Evolutionary conservation across 2,113 vertebrate species (phyloP).

Genomic region (Strix uralensis): DNA sequence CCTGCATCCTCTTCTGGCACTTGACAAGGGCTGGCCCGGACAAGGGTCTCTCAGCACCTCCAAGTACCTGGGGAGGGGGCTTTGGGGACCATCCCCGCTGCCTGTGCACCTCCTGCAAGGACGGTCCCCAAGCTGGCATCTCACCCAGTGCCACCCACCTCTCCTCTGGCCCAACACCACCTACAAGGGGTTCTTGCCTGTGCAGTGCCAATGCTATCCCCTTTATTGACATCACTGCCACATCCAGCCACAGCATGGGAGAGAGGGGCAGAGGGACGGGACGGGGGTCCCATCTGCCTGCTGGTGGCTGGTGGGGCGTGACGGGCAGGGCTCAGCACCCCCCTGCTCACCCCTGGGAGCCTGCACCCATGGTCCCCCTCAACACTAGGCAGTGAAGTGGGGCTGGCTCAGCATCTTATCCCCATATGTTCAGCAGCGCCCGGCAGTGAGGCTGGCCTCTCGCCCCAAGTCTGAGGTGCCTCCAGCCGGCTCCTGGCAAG

Average conservation of each 20-base stretch:
- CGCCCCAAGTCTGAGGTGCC: slow-evolving; percentile 6
- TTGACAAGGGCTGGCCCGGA: not conserved
- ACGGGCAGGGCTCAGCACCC: not conserved
- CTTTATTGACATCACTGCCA: slow-evolving; percentile 47
- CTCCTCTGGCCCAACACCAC: not conserved
- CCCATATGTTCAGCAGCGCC: slow-evolving; percentile 27
- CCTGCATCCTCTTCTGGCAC: not conserved
- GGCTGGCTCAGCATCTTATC: slow-evolving; percentile 32
- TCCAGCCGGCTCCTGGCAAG: not conserved
- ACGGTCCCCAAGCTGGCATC: not conserved
- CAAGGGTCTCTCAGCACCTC: not conserved
- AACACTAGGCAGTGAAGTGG: not conserved
- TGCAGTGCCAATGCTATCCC: slow-evolving; percentile 22
- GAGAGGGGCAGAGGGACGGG: not conserved
- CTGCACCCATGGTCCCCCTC: not conserved
- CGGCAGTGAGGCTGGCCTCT: not conserved
- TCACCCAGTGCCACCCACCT: not conserved
- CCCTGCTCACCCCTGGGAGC: not conserved
- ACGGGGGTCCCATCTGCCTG: not conserved
- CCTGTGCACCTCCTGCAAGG: not conserved
- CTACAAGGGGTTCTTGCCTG: not conserved
- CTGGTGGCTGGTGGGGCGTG: not conserved
- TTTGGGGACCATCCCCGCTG: not conserved
- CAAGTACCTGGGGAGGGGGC: not conserved
- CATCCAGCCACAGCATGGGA: not conserved